Evolutionary conservation across 1,140 invertebrate genomes (phyloP).

Genomic region (Drosophila ananassae): DNA sequence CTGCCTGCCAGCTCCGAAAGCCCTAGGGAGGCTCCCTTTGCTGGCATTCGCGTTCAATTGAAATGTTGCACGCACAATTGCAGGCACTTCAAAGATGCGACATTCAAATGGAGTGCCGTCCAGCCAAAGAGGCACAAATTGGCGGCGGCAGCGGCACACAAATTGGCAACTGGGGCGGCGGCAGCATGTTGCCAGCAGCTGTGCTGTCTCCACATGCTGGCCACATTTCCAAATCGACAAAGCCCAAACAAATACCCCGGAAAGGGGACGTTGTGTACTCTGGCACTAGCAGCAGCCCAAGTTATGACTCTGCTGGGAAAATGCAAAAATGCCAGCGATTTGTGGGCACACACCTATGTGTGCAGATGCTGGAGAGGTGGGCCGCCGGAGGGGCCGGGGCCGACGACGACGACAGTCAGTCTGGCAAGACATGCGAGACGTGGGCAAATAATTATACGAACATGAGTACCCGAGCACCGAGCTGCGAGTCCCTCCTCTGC

Average conservation of each 20-base stretch:
- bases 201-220: conserved; percentile 57
- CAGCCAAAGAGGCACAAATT: conserved; percentile 62
- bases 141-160: conserved; percentile 54
- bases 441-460: conserved; percentile 78
- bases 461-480: conserved; percentile 38
- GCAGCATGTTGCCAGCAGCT: conserved; percentile 73
- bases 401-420: conserved; percentile 74
- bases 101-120: conserved; percentile 64
- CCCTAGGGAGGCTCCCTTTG: conserved; percentile 31
- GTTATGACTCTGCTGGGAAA: conserved; percentile 41
- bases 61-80: conserved; percentile 81
- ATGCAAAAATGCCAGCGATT: conserved; percentile 57
- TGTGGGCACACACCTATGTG: conserved; percentile 38
- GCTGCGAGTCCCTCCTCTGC: neutral
- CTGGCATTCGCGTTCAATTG: conserved; percentile 52
- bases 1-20: conserved; percentile 40
- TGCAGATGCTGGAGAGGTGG: conserved; percentile 6
- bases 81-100: conserved; percentile 54
- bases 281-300: conserved; percentile 37
- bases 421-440: conserved; percentile 78
- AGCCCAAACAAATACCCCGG: neutral
- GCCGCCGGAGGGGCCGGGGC: neutral
- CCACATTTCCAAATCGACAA: conserved; percentile 46
- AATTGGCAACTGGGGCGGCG: conserved; percentile 67
- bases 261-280: conserved; percentile 11